Conservation (phyloP, 1,140 invertebrate species). For the Drosophila bipectinata region DNA sequence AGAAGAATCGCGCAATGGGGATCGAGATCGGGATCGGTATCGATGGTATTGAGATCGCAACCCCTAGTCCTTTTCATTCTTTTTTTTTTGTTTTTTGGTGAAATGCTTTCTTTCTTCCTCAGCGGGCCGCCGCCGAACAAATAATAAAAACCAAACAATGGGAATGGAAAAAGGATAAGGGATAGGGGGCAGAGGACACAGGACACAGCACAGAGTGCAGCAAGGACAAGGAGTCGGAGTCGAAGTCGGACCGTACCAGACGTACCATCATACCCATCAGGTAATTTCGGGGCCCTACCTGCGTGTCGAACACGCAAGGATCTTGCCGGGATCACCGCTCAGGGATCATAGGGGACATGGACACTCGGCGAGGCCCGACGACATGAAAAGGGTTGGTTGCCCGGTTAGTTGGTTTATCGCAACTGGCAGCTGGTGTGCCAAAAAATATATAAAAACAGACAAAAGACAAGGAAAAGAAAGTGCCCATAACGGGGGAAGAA, state of each 20-base stretch:
- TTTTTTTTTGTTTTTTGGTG: constrained; percentile 16
- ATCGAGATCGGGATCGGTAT: constrained; percentile 15
- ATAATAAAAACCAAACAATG: constrained; percentile 38
- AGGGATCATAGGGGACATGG: constrained; percentile 30
- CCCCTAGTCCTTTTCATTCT: background rate
- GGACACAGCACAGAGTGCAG: background rate
- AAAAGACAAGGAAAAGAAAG: constrained; percentile 23
- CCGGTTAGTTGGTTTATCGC: background rate
- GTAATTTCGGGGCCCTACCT: constrained; percentile 36
- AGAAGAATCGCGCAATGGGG: constrained; percentile 16
- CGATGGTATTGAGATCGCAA: constrained; percentile 6
- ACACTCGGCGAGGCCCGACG: constrained; percentile 8
- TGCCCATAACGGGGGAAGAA: constrained; percentile 32
- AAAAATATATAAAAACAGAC: background rate
- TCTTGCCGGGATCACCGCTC: constrained; percentile 20
- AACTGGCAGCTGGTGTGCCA: constrained; percentile 34
- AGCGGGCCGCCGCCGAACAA: constrained; percentile 16
- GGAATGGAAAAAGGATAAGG: background rate
- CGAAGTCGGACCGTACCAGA: background rate
- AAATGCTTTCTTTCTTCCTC: constrained; percentile 64
- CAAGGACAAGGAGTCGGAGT: background rate
- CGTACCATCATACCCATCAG: constrained; percentile 5
- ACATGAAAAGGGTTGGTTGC: constrained; percentile 54
- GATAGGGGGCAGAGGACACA: constrained; percentile 2
- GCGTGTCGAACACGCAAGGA: constrained; percentile 48